phyloP scores from a whole-genome alignment of 2,888 invertebrate species.

The Ophion ellenae region DNA sequence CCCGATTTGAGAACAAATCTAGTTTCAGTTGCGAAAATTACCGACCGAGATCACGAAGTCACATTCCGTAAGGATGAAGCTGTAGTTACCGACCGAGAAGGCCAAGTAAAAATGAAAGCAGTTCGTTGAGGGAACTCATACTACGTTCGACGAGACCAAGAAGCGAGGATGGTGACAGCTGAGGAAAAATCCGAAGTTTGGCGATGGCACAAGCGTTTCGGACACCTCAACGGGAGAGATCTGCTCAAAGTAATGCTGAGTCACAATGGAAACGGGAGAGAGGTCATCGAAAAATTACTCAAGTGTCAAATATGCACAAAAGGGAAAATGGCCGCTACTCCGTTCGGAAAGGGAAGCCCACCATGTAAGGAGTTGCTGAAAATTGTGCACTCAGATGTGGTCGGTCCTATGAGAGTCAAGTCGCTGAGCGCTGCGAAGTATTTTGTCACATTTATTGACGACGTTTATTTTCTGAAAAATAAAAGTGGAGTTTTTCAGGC shows the following conservation, averaged over 20 bases:
- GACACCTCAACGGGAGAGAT: constrained; percentile 43
- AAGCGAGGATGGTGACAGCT: not conserved
- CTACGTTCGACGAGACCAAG: constrained; percentile 41
- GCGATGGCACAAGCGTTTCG: constrained; percentile 35
- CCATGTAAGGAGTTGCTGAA: constrained; percentile 45
- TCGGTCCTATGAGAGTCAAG: constrained; percentile 42
- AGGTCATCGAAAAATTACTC: constrained; percentile 4
- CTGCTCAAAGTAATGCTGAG: constrained; percentile 25
- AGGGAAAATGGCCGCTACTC: constrained; percentile 30
- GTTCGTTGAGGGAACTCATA: constrained; percentile 61
- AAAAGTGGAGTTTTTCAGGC: constrained; percentile 45
- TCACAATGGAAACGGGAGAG: not conserved
- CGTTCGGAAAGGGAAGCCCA: constrained; percentile 26
- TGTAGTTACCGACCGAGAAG: constrained; percentile 32
- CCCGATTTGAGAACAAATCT: constrained; percentile 68
- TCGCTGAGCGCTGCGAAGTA: constrained; percentile 33
- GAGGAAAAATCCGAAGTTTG: constrained; percentile 10
- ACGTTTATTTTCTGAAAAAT: constrained; percentile 58
- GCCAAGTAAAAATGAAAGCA: constrained; percentile 48
- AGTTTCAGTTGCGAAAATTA: constrained; percentile 66
- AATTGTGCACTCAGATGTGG: constrained; percentile 72
- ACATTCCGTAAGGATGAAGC: constrained; percentile 57
- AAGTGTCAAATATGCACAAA: constrained; percentile 23
- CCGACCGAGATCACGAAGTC: constrained; percentile 55
- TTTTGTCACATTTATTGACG: constrained; percentile 66